Evolutionary conservation across 2,797 vertebrate species (phyloP), one percentile per base, ranked within the genome.

Genomic region (Sphenodon punctatus): DNA sequence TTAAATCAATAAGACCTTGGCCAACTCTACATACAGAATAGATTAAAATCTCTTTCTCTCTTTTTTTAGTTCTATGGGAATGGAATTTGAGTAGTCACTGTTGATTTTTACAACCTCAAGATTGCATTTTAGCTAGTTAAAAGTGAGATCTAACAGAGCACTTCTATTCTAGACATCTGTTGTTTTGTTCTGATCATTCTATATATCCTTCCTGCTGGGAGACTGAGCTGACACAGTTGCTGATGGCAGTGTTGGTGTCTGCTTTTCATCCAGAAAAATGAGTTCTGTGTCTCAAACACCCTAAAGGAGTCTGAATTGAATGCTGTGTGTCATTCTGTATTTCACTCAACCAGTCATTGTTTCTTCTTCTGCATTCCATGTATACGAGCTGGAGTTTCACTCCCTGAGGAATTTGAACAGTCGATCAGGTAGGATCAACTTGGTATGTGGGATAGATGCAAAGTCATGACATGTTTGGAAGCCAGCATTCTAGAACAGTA

Each of bases 201-300:
- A 4, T 0, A 13, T 30, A 60, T 72, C 48, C 78, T 84, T 89
- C 85, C 88, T 92, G 89, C 84, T 80, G 90, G 80, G 85, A 85
- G 51, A 87, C 84, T 79, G 76, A 74, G 87, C 67, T 84, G 74
- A 61, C 71, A 85, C 84, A 30, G 46, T n/a, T 30, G 74, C 67
- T 89, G 79, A 43, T 85, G 67, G 75, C 89, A 74, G 65, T 63
- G 75, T 55, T 82, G 71, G 61, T 82, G 71, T 25, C 75, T 92
- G 72, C 74, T 78, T 84, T 87, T 78, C 75, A 84, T 89, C 72
- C 78, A 90, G 69, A 75, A 80, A 85, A 79, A 72, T 73, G 61
- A 85, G 25, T 67, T 78, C 88, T 71, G 43, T 69, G 25, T 63
- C 80, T 88, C 63, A 88, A 84, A 70, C 55, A 79, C 63, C 51